Evolutionary conservation across 37 sponge, comb jelly and placozoan genomes (phyloP).

Genomic region (Halisarca cf. caerulea): DNA sequence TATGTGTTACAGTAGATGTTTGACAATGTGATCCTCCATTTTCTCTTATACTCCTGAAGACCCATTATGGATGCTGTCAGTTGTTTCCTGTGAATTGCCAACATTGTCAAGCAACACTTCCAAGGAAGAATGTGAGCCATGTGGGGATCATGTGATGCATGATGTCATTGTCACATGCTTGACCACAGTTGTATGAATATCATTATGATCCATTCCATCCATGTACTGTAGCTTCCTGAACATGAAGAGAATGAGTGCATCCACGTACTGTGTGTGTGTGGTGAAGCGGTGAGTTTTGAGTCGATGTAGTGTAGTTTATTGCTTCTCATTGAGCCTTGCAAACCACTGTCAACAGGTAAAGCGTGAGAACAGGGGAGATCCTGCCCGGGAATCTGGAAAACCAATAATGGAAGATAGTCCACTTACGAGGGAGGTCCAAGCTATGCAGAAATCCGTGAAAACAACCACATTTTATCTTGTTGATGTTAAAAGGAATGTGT

Average conservation of each 20-base stretch:
- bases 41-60: no score
- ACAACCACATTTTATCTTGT: not conserved
- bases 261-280: not conserved
- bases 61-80: no score
- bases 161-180: no score
- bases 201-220: not conserved
- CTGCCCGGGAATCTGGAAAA: no score
- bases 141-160: no score
- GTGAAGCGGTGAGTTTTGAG: slow-evolving; percentile 2
- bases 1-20: no score
- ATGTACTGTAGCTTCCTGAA: not conserved
- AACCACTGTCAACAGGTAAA: not conserved
- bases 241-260: not conserved
- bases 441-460: not conserved
- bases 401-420: no score
- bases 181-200: not conserved
- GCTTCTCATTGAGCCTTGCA: not conserved
- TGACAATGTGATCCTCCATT: no score
- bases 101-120: no score
- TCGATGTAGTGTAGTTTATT: not conserved
- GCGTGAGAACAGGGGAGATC: not conserved
- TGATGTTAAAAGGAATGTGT: not conserved
- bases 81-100: no score
- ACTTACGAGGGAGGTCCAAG: not conserved
- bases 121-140: no score